Base-by-base conservation (phyloP, 1,140 invertebrate genomes). In the Panagrolaimus sp. region DNA sequence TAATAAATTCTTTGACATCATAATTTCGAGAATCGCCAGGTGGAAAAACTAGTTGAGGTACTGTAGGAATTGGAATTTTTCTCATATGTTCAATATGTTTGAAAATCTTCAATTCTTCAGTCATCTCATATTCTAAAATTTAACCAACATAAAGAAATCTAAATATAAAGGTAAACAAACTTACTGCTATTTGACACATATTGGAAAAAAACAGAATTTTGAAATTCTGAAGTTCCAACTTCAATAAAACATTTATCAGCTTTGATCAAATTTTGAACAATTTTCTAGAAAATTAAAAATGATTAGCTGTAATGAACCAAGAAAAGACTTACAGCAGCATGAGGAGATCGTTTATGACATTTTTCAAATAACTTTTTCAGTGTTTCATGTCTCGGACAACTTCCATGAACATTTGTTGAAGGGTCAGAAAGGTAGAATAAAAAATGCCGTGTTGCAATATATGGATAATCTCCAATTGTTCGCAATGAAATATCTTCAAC, bases 71-170 rank as follows among this genome's bases (percentile, higher is more conserved):
- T 26, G 28, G 21, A 6, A 58, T 28, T 4, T 58, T 58, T n/a
- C 17, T 28, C 8, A 58, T 21, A 12, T 58, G 21, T 14, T 21
- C 12, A 58, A 28, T 28, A 58, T 58, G 21, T 58, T 58, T 58
- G 4, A 58, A n/a, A 12, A 58, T 21, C 4, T 28, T 12, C 1
- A 58, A 12, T 58, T 21, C 10, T 4, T 21, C 21, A 1, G 52
- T 58, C 52, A 58, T 58, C 17, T 58, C 21, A 8, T n/a, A 58
- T 14, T 58, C 52, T 58, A 21, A 24, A 58, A 58, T 12, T n/a
- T 2, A 24, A 48, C 5, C 2, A 48, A 2, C 10, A n/a, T 48
- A 24, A n/a, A 48, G 21, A 5, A 2, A n/a, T 10, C 21, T 55
- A 17, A 3, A 15, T 3, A 55, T 10, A 12, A 58, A 21, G 4